Conservation (phyloP, 2,113 vertebrate genomes). For the Ameiurus melas region DNA sequence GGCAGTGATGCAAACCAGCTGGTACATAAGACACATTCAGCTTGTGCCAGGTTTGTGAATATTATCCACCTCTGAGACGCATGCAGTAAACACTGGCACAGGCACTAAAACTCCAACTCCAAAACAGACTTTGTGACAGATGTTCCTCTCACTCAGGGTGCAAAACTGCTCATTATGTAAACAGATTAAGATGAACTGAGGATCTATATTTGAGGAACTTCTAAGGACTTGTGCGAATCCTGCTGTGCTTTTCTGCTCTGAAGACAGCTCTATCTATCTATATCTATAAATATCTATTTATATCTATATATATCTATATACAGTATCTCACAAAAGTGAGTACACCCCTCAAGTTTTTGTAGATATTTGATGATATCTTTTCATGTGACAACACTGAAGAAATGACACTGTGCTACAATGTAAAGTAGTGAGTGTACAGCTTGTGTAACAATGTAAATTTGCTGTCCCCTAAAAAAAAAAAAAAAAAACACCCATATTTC, state of each 20-base stretch:
- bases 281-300: no score
- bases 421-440: no score
- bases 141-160: slow-evolving; percentile 2
- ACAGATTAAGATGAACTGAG: not conserved
- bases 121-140: not conserved
- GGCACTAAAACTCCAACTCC: not conserved
- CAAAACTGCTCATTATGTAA: not conserved
- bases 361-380: no score
- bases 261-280: not conserved
- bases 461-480: no score
- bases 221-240: not conserved
- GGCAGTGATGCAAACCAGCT: not conserved
- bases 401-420: no score
- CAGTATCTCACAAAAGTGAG: no score
- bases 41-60: not conserved
- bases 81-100: not conserved
- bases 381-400: no score
- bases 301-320: no score
- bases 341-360: no score
- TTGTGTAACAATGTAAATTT: no score
- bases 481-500: no score
- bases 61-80: not conserved
- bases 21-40: not conserved
- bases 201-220: not conserved
- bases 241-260: not conserved